Base-by-base conservation (phyloP, 1,140 invertebrate genomes). In the Zeugodacus cucurbitae region DNA sequence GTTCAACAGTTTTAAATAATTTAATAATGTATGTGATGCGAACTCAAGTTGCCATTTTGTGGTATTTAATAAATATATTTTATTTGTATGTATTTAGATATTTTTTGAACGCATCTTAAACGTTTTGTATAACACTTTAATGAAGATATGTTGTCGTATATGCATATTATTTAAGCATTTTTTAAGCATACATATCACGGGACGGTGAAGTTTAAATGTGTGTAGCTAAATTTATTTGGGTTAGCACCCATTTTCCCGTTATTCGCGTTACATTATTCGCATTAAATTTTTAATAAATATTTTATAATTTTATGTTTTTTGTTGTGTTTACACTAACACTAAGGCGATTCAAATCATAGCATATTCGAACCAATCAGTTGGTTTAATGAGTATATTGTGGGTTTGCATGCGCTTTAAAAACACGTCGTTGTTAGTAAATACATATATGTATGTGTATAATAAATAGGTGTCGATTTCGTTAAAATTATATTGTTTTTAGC, bases 361-460 rank as follows among this genome's bases (percentile, higher is more conserved):
- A 6, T n/a, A 74, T 74, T 74, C 74, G n/a, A 82, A 48, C 20
- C 37, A 41, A 20, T 29, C 2, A 54, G 7, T 82, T 82, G 74
- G 26, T 29, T 82, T 26, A 44, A 48, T 82, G 74, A 82, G 74
- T 82, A 82, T 82, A 82, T 82, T 48, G 34, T 22, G n/a, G 41
- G 34, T 48, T 48, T 44, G 74, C 74, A 82, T 82, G 74, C 26
- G 74, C 26, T 82, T 48, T 44, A 48, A 82, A 82, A 82, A 82
- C 74, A 82, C 74, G 74, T 82, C 74, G 74, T 82, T 44, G 74
- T 82, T 82, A 82, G 26, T 82, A n/a, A n/a, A n/a, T n/a, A n/a
- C n/a, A n/a, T n/a, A 82, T 11, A 3, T 11, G 48, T 82, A 29
- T 48, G 6, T 48, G 34, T 48, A 48, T 54, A 82, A 82, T 48